Percentiles rank a stretch among this genome's conserved stretches.
phyloP scores from a whole-genome alignment of 1,140 invertebrate species.

The Lepidurus packardi region DNA sequence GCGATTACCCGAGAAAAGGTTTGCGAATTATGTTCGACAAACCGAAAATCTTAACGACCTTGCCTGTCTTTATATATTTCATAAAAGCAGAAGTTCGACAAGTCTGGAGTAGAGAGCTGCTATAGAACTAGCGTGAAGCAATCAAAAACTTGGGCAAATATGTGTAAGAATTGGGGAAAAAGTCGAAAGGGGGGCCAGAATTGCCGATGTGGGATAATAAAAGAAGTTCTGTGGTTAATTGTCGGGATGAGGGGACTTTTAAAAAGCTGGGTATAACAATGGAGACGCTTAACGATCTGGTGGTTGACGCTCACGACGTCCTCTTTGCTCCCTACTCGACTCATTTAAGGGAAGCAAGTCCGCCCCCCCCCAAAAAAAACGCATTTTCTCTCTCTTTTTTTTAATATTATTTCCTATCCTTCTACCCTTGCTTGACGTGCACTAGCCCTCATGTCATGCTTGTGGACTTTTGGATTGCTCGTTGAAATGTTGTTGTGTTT shows the following conservation, averaged over 20 bases:
- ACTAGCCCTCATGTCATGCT: not conserved
- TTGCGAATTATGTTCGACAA: not conserved
- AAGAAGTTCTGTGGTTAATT: not conserved
- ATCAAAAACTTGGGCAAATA: not conserved
- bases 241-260: not conserved
- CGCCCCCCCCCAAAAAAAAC: too few species aligned
- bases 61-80: too few species aligned
- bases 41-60: too few species aligned
- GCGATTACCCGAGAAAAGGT: not conserved
- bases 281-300: slow-evolving; percentile 8
- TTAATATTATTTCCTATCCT: not conserved
- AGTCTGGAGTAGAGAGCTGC: too few species aligned
- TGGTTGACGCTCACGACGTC: not conserved
- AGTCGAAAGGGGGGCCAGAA: not conserved
- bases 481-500: not conserved
- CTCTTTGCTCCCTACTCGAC: not conserved
- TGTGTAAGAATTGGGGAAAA: not conserved
- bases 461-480: not conserved
- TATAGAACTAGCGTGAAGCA: too few species aligned
- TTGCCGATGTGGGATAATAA: not conserved
- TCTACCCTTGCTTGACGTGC: not conserved
- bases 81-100: too few species aligned
- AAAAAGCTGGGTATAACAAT: not conserved
- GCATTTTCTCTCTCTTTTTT: not conserved
- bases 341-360: not conserved